phyloP scores from a whole-genome alignment of 2,888 invertebrate species.

The Drosophila seclusa region DNA sequence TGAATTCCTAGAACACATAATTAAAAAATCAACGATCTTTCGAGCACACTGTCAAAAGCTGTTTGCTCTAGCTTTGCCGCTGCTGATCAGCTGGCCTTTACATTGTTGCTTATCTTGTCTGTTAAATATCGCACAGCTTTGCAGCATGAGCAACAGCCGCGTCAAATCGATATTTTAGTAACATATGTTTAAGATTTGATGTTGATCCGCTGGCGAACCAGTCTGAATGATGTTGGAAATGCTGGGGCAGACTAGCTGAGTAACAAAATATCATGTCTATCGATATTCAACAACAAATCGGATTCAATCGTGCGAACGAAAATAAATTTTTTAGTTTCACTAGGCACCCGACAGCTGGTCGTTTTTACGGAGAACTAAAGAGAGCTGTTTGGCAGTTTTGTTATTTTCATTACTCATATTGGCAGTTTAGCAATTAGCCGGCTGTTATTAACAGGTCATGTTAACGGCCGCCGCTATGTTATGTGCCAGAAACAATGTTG shows the following conservation, averaged over 20 bases:
- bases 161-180: conserved; percentile 4
- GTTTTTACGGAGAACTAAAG: background rate
- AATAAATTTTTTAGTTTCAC: background rate
- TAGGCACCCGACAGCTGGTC: too few species aligned
- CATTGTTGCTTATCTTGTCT: conserved; percentile 1
- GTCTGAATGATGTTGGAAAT: background rate
- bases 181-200: background rate
- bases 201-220: background rate
- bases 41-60: conserved; percentile 7
- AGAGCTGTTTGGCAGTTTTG: background rate
- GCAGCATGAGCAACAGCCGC: background rate
- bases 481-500: background rate
- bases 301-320: background rate
- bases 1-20: background rate
- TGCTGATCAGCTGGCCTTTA: conserved; percentile 33
- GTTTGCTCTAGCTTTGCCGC: background rate
- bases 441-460: conserved; percentile 26
- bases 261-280: background rate
- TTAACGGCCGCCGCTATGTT: conserved; percentile 14
- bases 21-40: conserved; percentile 28
- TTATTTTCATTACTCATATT: background rate
- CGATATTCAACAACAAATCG: background rate
- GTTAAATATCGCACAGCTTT: conserved; percentile 1
- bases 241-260: background rate
- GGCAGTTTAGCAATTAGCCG: conserved; percentile 2